phyloP scores from a whole-genome alignment of 2,888 invertebrate species.

The Herminia tarsipennalis region DNA sequence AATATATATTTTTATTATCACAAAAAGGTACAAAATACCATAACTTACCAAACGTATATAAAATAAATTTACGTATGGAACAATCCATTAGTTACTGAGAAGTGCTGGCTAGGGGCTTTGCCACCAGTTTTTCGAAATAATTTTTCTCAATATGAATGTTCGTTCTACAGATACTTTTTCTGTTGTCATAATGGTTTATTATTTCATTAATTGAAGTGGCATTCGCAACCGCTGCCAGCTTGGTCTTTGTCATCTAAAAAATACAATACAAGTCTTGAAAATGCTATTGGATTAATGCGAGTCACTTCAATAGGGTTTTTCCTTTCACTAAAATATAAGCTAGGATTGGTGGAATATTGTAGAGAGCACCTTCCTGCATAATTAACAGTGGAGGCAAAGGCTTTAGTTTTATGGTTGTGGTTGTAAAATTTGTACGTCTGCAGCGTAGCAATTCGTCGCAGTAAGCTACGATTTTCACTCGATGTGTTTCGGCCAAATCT shows the following conservation, averaged over 20 bases:
- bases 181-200: constrained; percentile 51
- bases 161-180: constrained; percentile 31
- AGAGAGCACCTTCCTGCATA: constrained; percentile 20
- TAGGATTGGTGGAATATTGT: constrained; percentile 17
- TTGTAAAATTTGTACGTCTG: constrained; percentile 2
- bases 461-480: neutral
- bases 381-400: neutral
- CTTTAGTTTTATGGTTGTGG: neutral
- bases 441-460: neutral
- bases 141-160: constrained; percentile 31
- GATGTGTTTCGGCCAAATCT: too few relatives aligned
- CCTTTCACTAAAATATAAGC: constrained; percentile 42
- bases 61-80: too few relatives aligned
- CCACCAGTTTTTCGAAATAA: constrained; percentile 9
- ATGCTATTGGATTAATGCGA: constrained; percentile 49
- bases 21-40: too few relatives aligned
- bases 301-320: constrained; percentile 25
- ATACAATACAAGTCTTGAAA: constrained; percentile 47
- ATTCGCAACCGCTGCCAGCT: constrained; percentile 30
- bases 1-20: too few relatives aligned
- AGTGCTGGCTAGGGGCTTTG: constrained; percentile 18
- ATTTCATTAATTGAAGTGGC: constrained; percentile 57
- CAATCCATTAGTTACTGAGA: too few relatives aligned
- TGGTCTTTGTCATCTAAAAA: constrained; percentile 47
- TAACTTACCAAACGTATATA: too few relatives aligned